Conservation (phyloP, 2,797 vertebrate genomes). For the Megalops cyprinoides region DNA sequence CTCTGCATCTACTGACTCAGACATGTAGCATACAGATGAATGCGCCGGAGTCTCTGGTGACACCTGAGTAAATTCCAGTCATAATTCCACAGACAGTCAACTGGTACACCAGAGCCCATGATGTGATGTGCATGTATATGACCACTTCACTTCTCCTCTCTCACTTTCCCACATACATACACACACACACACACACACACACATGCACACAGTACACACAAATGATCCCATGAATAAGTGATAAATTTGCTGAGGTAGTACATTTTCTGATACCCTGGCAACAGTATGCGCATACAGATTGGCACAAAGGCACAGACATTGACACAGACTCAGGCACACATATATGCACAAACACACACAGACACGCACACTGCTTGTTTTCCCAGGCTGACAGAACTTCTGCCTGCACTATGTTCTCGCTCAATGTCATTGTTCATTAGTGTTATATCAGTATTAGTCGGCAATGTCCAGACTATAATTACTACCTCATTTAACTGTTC, state of each 20-base stretch:
- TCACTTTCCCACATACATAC: neutral
- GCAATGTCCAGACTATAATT: neutral
- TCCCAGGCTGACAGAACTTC: no score
- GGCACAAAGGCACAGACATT: neutral
- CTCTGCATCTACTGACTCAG: constrained; percentile 35
- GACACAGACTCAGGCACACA: constrained; percentile 33
- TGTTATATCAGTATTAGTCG: neutral
- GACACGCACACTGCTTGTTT: neutral
- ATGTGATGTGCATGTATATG: neutral
- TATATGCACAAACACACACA: constrained; percentile 9
- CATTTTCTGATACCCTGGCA: neutral
- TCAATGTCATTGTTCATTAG: no score
- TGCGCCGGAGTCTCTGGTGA: constrained; percentile 47
- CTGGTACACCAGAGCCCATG: constrained; percentile 35
- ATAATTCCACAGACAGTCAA: constrained; percentile 46
- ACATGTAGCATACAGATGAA: constrained; percentile 47
- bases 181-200: neutral
- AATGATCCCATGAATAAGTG: no score
- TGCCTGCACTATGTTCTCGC: no score
- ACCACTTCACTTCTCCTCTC: neutral
- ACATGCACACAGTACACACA: neutral
- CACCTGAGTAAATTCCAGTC: constrained; percentile 65
- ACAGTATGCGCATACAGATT: neutral
- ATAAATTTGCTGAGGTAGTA: neutral
- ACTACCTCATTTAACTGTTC: neutral